phyloP scores from a whole-genome alignment of 2,888 invertebrate species.

The Drosophila ezoana region DNA sequence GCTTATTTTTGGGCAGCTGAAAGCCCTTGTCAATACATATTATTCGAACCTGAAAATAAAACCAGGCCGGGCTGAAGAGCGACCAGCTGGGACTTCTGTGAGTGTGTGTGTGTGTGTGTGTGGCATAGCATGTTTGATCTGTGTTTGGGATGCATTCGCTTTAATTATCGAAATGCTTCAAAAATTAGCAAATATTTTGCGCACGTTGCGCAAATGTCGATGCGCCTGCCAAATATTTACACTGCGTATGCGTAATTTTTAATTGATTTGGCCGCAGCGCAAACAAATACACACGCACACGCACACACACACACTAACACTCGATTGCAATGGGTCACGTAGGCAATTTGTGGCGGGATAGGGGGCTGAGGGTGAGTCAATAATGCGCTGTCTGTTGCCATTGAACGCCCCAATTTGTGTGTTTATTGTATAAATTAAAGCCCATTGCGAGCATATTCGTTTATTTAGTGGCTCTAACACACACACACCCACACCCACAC shows the following conservation, averaged over 20 bases:
- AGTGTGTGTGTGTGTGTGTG: background rate
- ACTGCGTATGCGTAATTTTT: constrained; percentile 80
- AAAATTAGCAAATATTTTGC: constrained; percentile 68
- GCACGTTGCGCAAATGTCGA: constrained; percentile 55
- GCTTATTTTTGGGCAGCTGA: too few species aligned
- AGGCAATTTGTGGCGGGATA: constrained; percentile 9
- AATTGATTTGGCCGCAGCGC: constrained; percentile 74
- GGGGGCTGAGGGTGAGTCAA: constrained; percentile 25
- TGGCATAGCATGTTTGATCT: background rate
- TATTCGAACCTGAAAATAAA: too few species aligned
- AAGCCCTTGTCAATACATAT: too few species aligned
- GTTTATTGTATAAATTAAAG: constrained; percentile 67
- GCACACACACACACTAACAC: background rate
- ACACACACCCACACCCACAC: constrained; percentile 7
- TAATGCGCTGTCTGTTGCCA: constrained; percentile 34
- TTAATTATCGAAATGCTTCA: constrained; percentile 50
- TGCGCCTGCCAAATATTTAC: constrained; percentile 68
- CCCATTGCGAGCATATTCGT: constrained; percentile 62
- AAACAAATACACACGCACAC: constrained; percentile 53
- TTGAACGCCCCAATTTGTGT: constrained; percentile 42
- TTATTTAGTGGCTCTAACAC: constrained; percentile 51
- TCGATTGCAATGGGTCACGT: constrained; percentile 45
- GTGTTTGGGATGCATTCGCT: constrained; percentile 20
- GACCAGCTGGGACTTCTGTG: background rate
- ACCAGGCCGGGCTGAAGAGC: too few species aligned